phyloP scores from a whole-genome alignment of 2,113 vertebrate species.

The Ammodytes marinus region DNA sequence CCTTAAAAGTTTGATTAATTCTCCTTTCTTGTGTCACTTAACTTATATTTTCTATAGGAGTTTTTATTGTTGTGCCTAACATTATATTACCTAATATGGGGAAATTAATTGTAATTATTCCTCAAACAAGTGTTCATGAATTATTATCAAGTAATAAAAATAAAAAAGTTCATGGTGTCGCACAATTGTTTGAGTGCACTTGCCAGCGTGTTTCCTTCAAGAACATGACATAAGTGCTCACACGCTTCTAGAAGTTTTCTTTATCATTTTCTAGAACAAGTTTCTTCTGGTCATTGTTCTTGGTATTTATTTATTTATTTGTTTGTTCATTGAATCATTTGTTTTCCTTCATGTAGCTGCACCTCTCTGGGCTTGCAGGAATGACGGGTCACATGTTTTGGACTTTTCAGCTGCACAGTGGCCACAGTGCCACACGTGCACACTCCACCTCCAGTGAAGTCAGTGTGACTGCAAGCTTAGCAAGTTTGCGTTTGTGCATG shows the following conservation, averaged over 20 bases:
- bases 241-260: background rate
- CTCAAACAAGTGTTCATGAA: background rate
- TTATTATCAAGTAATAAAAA: constrained; percentile 8
- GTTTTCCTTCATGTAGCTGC: background rate
- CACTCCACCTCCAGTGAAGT: constrained; percentile 41
- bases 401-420: background rate
- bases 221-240: constrained; percentile 29
- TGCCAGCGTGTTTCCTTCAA: constrained; percentile 18
- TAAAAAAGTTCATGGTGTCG: constrained; percentile 14
- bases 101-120: background rate
- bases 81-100: background rate
- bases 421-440: constrained; percentile 37
- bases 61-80: background rate
- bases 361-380: background rate
- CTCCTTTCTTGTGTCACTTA: background rate
- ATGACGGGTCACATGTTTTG: background rate
- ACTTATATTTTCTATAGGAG: background rate
- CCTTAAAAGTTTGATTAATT: constrained; percentile 5
- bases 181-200: constrained; percentile 9
- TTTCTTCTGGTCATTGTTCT: background rate
- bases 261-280: constrained; percentile 3
- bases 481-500: constrained; percentile 37
- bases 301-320: background rate
- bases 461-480: constrained; percentile 30
- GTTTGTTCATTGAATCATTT: background rate